Conservation (phyloP, 2,113 vertebrate genomes). For the Pampusana beccarii region DNA sequence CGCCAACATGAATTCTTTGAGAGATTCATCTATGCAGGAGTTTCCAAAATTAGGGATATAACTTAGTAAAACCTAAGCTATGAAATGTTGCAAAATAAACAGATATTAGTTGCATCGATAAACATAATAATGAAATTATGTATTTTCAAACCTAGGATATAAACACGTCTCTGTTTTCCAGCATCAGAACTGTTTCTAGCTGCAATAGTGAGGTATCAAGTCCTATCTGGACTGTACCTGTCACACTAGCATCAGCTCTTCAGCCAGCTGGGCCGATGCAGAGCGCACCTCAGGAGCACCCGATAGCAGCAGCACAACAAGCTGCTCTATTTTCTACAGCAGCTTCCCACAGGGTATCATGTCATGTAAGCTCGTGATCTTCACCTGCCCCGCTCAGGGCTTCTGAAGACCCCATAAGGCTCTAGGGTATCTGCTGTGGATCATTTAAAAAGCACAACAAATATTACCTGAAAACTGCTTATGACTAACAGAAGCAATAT, state of each 20-base stretch:
- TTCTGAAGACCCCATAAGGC: background rate
- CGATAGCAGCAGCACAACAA: background rate
- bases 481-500: background rate
- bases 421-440: background rate
- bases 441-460: background rate
- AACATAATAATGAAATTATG: rapidly evolving
- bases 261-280: background rate
- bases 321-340: background rate
- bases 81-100: background rate
- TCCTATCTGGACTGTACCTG: background rate
- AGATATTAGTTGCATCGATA: background rate
- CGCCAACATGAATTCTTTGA: background rate
- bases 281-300: background rate
- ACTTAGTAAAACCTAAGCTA: background rate
- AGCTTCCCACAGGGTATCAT: background rate
- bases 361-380: background rate
- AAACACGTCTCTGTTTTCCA: background rate
- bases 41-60: background rate
- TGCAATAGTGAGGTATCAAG: background rate
- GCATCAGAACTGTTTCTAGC: background rate
- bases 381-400: background rate
- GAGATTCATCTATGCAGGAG: background rate
- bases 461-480: background rate
- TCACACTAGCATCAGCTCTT: background rate
- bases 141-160: background rate